Conservation (phyloP, 2,888 invertebrate genomes). For the Camptogramma bilineatum region DNA sequence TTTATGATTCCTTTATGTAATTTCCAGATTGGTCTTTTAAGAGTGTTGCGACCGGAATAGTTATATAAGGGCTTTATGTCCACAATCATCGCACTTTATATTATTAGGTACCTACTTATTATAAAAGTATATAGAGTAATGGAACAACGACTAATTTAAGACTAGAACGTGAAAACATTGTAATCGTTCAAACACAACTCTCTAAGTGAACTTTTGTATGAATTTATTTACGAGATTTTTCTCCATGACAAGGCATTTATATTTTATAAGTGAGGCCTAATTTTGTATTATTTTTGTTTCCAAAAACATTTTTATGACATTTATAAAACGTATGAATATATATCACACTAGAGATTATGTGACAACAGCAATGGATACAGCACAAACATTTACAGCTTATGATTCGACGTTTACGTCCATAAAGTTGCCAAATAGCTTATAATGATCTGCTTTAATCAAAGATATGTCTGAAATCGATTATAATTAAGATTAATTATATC, state of each 20-base stretch:
- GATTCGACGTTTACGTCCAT: constrained; percentile 77
- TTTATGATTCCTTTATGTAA: constrained; percentile 49
- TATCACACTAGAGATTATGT: constrained; percentile 42
- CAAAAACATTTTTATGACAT: constrained; percentile 56
- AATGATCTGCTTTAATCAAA: constrained; percentile 64
- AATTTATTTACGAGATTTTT: constrained; percentile 69
- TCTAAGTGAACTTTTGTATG: constrained; percentile 60
- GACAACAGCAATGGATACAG: constrained; percentile 52
- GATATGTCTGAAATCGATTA: constrained; percentile 54
- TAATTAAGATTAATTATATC: constrained; percentile 55
- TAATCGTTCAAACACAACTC: constrained; percentile 49
- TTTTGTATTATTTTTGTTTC: constrained; percentile 66
- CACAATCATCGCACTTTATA: constrained; percentile 55
- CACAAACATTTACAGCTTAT: constrained; percentile 69
- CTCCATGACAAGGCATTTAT: constrained; percentile 82
- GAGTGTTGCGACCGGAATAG: constrained; percentile 80
- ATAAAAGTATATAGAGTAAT: constrained; percentile 61
- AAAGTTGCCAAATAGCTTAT: constrained; percentile 83
- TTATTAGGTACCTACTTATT: constrained; percentile 55
- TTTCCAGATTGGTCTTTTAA: constrained; percentile 85
- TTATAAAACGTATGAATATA: constrained; percentile 52
- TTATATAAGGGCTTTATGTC: constrained; percentile 66
- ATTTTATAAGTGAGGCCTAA: constrained; percentile 78
- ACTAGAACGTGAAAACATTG: constrained; percentile 55
- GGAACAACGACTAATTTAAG: constrained; percentile 79